These are phyloP conservation scores for Isotomurus palustris DNA, from an alignment of 2,888 invertebrate genomes.

Conservation along the genomic window DNA sequence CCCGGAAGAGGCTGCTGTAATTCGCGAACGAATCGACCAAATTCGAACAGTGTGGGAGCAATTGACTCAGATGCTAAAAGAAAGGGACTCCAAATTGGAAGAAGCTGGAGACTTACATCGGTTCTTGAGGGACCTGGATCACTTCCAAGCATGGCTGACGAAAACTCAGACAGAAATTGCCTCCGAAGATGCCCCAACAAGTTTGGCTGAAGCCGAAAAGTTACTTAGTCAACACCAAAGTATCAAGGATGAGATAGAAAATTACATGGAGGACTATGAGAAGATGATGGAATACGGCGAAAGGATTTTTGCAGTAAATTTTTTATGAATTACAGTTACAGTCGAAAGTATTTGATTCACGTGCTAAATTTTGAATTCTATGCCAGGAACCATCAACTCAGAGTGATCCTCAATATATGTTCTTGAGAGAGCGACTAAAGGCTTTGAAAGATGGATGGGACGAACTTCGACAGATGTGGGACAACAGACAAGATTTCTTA, in stretches of 20 bases:
- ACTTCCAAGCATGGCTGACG: constrained; percentile 98
- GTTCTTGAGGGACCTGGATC: constrained; percentile 96
- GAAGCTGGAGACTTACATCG: constrained; percentile 98
- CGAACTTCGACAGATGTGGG: constrained; percentile 99
- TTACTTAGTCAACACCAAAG: constrained; percentile 95
- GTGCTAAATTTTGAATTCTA: not conserved
- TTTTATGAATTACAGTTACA: not conserved
- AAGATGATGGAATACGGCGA: constrained; percentile 99
- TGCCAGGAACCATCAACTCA: constrained; percentile 70
- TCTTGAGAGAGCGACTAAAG: constrained; percentile 94
- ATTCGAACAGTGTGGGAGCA: constrained; percentile 95
- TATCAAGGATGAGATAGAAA: constrained; percentile 98
- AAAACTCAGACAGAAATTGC: constrained; percentile 99
- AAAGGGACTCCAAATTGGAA: constrained; percentile 95
- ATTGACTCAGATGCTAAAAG: constrained; percentile 92
- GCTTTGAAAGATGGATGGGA: constrained; percentile 99
- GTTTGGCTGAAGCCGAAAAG: constrained; percentile 93
- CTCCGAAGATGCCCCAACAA: constrained; percentile 90
- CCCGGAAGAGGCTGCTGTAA: constrained; percentile 78
- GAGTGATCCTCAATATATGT: constrained; percentile 99
- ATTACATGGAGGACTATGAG: constrained; percentile 95
- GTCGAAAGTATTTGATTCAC: not conserved
- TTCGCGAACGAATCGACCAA: constrained; percentile 81
- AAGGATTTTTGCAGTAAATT: constrained; percentile 70
- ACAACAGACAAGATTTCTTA: constrained; percentile 88